phyloP scores from a whole-genome alignment of 2,888 invertebrate species.

The Callimorpha dominula region DNA sequence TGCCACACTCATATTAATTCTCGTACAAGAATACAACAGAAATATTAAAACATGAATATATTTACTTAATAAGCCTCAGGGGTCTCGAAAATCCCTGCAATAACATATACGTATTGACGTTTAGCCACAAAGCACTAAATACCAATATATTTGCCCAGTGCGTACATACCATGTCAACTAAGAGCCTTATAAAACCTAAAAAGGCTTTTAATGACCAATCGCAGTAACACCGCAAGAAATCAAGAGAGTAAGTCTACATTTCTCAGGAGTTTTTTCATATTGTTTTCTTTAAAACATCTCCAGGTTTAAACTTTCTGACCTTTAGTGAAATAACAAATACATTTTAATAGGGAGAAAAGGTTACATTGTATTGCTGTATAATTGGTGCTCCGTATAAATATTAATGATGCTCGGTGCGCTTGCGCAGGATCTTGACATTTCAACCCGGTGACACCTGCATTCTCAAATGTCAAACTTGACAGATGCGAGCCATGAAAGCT shows the following conservation, averaged over 20 bases:
- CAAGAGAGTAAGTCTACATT: no score
- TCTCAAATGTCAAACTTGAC: slow-evolving; percentile 52
- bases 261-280: neutral
- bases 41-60: neutral
- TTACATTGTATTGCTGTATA: slow-evolving; percentile 39
- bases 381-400: slow-evolving; percentile 48
- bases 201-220: no score
- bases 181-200: no score
- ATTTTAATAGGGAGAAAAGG: slow-evolving; percentile 35
- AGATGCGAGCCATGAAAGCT: slow-evolving; percentile 49
- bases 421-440: slow-evolving; percentile 51
- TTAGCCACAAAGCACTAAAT: no score
- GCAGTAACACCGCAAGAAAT: no score
- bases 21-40: neutral
- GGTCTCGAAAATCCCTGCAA: no score
- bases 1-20: neutral
- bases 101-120: no score
- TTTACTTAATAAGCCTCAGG: neutral
- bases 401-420: slow-evolving; percentile 38
- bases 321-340: slow-evolving; percentile 13
- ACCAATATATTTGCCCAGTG: no score
- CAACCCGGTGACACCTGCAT: slow-evolving; percentile 47
- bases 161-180: no score
- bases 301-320: neutral
- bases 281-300: neutral